Base-by-base conservation (phyloP, 2,797 vertebrate genomes). In the Fistularia tabacaria region DNA sequence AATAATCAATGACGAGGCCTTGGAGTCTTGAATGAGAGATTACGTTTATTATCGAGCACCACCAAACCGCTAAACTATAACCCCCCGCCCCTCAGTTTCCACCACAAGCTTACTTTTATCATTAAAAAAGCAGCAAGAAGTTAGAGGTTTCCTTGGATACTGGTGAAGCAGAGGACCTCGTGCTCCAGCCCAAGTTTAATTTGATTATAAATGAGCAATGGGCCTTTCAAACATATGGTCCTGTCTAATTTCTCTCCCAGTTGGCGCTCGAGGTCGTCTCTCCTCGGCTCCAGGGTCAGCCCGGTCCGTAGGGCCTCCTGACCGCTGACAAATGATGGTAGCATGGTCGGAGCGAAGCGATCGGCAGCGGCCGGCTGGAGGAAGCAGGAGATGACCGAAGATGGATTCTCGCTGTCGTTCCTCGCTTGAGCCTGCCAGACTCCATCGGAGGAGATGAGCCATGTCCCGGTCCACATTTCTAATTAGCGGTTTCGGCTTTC, bases 321-420 rank as follows among this genome's bases (percentile, higher is more conserved):
- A 80, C 57, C 62, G 59, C 40, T 76, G 78, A 85, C 75, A 86
- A 85, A 86, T 71, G 69, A 80, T 79, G 55, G 49, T 67, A 75
- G 81, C 58, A 10, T 46, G 45, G 1, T 72, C 69, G 74, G 51
- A 79, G 76, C 78, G 40, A 66, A 66, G 65, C 78, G 62, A 49
- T 42, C 42, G 3, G 42, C 69, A 57, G 74, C 68, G 73, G 50
- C 76, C 73, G 76, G 52, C 71, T 68, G 56, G 55, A 53, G 41
- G 57, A 73, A 73, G 64, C 51, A 55, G 57, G 46, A 56, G 66
- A 42, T 37, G 66, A 56, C 59, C 57, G 56, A 76, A 84, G 81
- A 85, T 83, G 74, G 74, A 86, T 89, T 76, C 75, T 53, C 66
- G 74, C 77, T 74, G 77, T 88, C 85, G 79, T 68, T 74, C 76